Base-by-base conservation (phyloP, 2,113 vertebrate species). In the Tricholaema leucomelas region DNA sequence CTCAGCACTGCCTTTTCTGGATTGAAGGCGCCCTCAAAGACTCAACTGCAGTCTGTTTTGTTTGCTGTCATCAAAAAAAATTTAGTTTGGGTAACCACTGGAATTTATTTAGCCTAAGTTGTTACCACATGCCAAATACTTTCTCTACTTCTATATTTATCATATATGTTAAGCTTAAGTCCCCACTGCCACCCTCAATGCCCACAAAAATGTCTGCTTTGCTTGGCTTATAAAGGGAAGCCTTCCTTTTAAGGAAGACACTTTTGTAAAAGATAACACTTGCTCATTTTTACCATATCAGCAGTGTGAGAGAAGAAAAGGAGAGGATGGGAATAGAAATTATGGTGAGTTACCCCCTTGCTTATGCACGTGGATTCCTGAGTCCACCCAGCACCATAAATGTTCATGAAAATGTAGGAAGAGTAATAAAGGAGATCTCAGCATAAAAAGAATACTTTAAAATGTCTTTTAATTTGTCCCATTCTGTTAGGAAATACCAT, bases 121-220 rank as follows among this genome's bases (percentile, higher is more conserved):
- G 69, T 67, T 74, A 85, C 80, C 83, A 79, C 84, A 88, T 69
- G 38, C 73, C 59, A 91, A 72, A 87, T 93, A 92, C 48, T 92
- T 94, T 78, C 77, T 88, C 66, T 88, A 16, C 74, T 67, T 28
- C 94, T 94, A 95, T 95, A 93, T 94, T 91, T 95, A 87, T 85
- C 84, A 44, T 94, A 79, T 92, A 93, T 58, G 60, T 94, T 86
- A 85, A 66, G 61, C 35, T 66, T 38, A 79, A 86, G 83, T 86
- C 76, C 50, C 71, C 75, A 87, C 50, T 1, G 3, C 89, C 56
- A 79, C 40, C 55, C 79, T 71, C 71, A 87, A 67, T 7, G 12
- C 86, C 92, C 94, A 94, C 91, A 94, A 85, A 94, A 96, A 95
- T 86, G 80, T 94, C 92, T 94, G 87, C 74, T 79, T 78, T 69